Evolutionary conservation across 2,797 vertebrate species (phyloP).

Genomic region (Gallinago solitaria): DNA sequence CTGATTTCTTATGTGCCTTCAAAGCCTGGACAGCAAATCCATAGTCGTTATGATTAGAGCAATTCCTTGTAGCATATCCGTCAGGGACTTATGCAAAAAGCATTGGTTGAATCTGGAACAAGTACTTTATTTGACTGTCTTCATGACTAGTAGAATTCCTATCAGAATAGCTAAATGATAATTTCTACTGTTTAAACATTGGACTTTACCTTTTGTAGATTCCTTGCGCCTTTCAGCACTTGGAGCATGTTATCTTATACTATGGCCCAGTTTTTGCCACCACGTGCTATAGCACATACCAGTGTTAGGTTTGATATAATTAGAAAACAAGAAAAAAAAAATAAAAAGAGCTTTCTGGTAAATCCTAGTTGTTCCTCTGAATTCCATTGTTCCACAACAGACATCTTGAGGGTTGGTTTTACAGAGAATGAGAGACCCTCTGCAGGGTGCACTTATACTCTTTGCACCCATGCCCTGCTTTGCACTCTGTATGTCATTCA

Average conservation of each 20-base stretch:
- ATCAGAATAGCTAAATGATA: neutral
- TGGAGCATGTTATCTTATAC: neutral
- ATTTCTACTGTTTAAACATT: neutral
- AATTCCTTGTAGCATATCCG: neutral
- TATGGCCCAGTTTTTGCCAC: neutral
- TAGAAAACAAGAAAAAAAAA: neutral
- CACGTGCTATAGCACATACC: accelerated
- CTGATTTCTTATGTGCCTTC: neutral
- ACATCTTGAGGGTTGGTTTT: neutral
- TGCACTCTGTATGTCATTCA: neutral
- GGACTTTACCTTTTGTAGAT: neutral
- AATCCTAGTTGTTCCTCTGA: neutral
- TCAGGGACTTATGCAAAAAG: neutral
- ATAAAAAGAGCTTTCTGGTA: neutral
- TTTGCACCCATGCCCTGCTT: neutral
- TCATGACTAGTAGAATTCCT: neutral
- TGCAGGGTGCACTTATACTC: neutral
- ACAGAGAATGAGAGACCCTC: neutral
- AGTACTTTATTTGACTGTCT: neutral
- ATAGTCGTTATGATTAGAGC: neutral
- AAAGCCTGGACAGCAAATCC: neutral
- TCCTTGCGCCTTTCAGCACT: neutral
- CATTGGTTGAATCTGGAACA: neutral
- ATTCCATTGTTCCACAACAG: neutral
- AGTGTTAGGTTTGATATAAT: neutral